A percentile compares a stretch with the other conserved stretches of the same genome.
These are phyloP conservation scores for Rhagologus leucostigma DNA, from an alignment of 2,113 vertebrate species.

Conservation along the genomic window DNA sequence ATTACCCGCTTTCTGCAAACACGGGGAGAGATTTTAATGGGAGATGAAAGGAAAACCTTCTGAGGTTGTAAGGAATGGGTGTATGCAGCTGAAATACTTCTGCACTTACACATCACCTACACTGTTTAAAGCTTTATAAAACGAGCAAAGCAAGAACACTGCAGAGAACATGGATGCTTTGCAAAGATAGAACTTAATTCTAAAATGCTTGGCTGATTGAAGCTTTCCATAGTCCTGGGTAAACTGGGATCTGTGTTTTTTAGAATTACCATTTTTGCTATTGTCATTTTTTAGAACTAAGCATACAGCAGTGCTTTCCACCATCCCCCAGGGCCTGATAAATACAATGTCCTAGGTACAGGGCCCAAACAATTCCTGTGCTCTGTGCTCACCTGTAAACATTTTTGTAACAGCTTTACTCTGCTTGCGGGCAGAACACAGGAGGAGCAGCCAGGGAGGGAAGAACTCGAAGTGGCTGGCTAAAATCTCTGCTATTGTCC, in stretches of 20 bases:
- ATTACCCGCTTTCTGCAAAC: not conserved
- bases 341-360: fast-evolving
- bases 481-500: slow-evolving; percentile 91
- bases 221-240: not conserved
- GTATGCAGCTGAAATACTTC: not conserved
- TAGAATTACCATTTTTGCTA: not conserved
- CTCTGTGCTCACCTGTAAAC: slow-evolving; percentile 86
- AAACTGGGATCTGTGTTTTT: not conserved
- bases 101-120: not conserved
- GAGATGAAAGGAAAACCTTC: not conserved
- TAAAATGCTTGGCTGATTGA: not conserved
- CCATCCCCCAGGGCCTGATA: not conserved
- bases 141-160: not conserved
- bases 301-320: not conserved
- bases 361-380: not conserved
- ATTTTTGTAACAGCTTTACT: slow-evolving; percentile 96
- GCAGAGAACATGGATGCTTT: not conserved
- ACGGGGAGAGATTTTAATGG: not conserved
- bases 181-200: not conserved
- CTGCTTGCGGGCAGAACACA: slow-evolving; percentile 93
- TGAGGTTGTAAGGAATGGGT: not conserved
- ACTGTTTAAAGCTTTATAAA: not conserved
- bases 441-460: slow-evolving; percentile 92
- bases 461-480: slow-evolving; percentile 93
- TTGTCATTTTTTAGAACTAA: not conserved